These are phyloP conservation scores for Hypanus sabinus DNA, from an alignment of 2,113 vertebrate species.

Conservation along the genomic window DNA sequence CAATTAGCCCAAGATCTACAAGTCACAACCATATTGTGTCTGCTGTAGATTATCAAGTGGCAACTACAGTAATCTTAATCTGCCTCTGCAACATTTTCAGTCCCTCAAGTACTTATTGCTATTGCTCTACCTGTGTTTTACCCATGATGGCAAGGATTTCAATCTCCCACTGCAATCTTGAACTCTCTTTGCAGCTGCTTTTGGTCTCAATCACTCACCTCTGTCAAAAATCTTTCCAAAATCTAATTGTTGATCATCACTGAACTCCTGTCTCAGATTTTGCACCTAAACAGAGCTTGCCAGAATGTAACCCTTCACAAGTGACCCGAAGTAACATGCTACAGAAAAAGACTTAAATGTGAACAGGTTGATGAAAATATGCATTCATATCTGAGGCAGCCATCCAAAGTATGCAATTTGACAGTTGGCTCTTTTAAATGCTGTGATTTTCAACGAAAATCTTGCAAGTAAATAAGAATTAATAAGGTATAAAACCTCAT, in stretches of 20 bases:
- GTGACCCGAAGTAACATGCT: neutral
- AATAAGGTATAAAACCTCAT: too few species aligned
- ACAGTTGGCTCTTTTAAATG: too few species aligned
- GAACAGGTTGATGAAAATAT: neutral
- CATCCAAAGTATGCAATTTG: too few species aligned
- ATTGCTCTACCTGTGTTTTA: neutral
- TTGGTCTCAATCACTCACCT: neutral
- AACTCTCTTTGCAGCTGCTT: neutral
- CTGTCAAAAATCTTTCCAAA: neutral
- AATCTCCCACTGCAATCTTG: neutral
- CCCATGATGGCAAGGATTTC: neutral
- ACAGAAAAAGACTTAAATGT: neutral
- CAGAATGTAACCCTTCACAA: too few species aligned
- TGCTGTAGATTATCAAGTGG: neutral
- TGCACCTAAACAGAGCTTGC: too few species aligned
- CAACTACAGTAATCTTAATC: neutral
- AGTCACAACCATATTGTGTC: neutral
- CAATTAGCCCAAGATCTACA: neutral
- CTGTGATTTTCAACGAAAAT: too few species aligned
- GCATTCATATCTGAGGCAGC: too few species aligned
- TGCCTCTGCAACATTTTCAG: neutral
- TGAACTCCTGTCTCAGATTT: too few species aligned
- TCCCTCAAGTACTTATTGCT: neutral
- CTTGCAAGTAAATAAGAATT: too few species aligned
- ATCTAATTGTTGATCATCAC: too few species aligned